Base-by-base conservation (phyloP, 2,888 invertebrate species). In the Hirtodrosophila histrioides region DNA sequence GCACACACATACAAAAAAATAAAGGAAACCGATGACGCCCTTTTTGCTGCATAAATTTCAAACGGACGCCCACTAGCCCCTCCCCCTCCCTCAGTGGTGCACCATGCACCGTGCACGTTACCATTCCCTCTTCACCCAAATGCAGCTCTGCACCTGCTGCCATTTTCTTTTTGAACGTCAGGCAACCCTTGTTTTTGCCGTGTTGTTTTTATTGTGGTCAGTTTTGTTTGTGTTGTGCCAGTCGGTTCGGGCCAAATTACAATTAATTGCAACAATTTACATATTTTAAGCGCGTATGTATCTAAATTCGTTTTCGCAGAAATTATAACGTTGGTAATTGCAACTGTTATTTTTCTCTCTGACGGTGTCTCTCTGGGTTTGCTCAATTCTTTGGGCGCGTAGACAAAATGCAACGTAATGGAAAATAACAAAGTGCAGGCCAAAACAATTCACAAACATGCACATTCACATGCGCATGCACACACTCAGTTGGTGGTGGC, bases 61-160 rank as follows among this genome's bases (percentile, higher is more conserved):
- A 57, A 53, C 43, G 44, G 45, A 56, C 65, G 39, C 64, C 76
- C 62, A 63, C 37, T 46, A 55, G 23, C 35, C 24, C 43, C 17
- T 23, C 44, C 17, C 23, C 6, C 23, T 11, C 17, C 37, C 11
- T 27, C 35, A 44, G 39, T 3, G 6, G 31, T 17, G 8, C 12
- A 40, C 35, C 11, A 27, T 27, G 27, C 5, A 3, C 27, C 3
- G 5, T 27, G 27, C 27, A 4, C 27, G 27, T 27, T 39, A 2
- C 57, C 35, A 33, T 36, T 31, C 57, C 39, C 39, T 7, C 33
- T 41, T 31, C 7, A 56, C 29, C 49, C 46, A 54, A 65, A 57
- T 83, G 61, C 78, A 86, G 70, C 60, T 61, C 57, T 86, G 68
- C 82, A 82, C 87, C 85, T 82, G 85, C 81, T 81, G 87, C 85